Evolutionary conservation across 2,113 vertebrate species (phyloP).

Genomic region (Neogale vison): DNA sequence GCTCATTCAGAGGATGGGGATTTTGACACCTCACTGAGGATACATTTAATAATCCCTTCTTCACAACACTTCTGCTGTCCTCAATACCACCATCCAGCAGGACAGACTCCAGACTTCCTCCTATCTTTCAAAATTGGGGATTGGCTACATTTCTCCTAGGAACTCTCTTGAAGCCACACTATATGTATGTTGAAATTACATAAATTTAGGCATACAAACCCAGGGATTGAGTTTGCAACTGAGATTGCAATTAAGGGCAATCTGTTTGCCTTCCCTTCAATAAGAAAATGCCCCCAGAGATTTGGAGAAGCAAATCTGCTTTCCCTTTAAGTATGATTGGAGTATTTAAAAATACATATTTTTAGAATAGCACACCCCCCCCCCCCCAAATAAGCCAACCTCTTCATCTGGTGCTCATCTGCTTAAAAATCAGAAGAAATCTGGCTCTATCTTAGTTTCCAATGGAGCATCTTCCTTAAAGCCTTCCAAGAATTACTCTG

Average conservation of each 20-base stretch:
- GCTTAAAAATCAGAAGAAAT: conserved; percentile 51
- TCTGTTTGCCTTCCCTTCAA: not conserved
- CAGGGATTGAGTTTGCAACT: not conserved
- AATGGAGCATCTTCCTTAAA: conserved; percentile 56
- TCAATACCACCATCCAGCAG: not conserved
- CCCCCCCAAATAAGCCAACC: conserved; percentile 24
- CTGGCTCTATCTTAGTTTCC: conserved; percentile 58
- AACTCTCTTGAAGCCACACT: not conserved
- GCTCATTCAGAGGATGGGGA: not conserved
- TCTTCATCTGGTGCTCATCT: conserved; percentile 74
- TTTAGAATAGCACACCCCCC: not conserved
- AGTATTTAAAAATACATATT: conserved; percentile 56
- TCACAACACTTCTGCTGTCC: not conserved
- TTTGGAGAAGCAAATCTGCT: not conserved
- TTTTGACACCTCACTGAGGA: not conserved
- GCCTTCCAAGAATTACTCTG: conserved; percentile 68
- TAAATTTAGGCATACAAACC: not conserved
- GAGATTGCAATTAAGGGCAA: not conserved
- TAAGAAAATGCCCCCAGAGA: conserved; percentile 44
- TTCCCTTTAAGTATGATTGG: conserved; percentile 40
- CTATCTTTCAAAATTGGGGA: not conserved
- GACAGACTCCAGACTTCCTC: not conserved
- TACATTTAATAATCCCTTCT: not conserved
- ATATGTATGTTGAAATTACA: not conserved
- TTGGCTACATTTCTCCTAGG: not conserved